Base-by-base conservation (phyloP, 92 coral and sea anemone species). In the Umimayanthus chanpuru region DNA sequence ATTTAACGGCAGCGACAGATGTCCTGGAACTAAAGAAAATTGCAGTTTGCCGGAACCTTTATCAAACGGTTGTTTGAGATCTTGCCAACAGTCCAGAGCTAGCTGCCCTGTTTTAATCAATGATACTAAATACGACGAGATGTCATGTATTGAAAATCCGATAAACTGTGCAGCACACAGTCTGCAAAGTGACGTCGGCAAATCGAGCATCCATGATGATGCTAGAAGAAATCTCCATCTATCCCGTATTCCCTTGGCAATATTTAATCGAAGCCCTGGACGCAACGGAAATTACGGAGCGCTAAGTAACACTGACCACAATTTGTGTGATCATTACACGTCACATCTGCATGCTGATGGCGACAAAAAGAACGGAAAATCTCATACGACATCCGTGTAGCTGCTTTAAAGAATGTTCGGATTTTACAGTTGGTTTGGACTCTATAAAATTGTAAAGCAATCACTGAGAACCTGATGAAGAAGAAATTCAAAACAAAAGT, bases 51-150 rank as follows among this genome's bases (percentile, higher is more conserved):
- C 77, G 50, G 2, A 77, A 28, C 61, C 41, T 11, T 9, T 68
- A 47, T 40, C 78, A 2, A 83, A 71, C 38, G 87, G 78, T 68
- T 83, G 87, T 12, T 70, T 47, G 44, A 83, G 64, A 30, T 47
- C 40, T n/a, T 41, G 11, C 29, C 50, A 26, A 49, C 67, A 32
- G 26, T 44, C 47, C 1, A 70, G 30, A 30, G 67, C 77, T 26
- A 83, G 87, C 64, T 83, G 87, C 30, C 87, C 87, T 0, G 77
- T 71, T 15, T 32, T 83, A 16, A 71, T 47, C 40, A 38, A 39
- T 43, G 21, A 38, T 38, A 38, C 47, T 6, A 61, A 66, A 36
- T n/a, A 41, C 30, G 40, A 23, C 30, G 40, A 23, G 28, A 20
- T 16, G 41, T 43, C 78, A 15, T 29, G 61, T 70, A 66, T 83